phyloP scores from a whole-genome alignment of 2,797 vertebrate genomes.

The Falco naumanni region DNA sequence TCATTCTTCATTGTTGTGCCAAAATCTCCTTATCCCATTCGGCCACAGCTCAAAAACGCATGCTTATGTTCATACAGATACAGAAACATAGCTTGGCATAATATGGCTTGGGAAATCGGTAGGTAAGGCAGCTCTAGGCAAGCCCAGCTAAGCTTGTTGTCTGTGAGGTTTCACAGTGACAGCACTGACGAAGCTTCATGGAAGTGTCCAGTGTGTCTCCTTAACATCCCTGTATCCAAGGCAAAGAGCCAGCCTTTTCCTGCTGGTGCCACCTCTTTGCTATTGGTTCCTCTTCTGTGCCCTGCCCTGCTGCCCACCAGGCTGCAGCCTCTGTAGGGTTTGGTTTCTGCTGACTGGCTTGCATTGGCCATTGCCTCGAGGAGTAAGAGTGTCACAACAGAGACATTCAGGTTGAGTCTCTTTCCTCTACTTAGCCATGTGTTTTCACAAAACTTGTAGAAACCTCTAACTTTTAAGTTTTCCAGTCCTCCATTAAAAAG shows the following conservation, averaged over 20 bases:
- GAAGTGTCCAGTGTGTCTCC: neutral
- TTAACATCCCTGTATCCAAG: neutral
- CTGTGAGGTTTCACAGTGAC: neutral
- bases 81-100: neutral
- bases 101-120: neutral
- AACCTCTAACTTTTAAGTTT: neutral
- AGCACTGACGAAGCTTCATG: neutral
- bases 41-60: neutral
- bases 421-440: neutral
- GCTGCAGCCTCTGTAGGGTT: neutral
- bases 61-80: neutral
- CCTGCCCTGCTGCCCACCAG: neutral
- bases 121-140: neutral
- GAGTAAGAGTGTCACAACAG: neutral
- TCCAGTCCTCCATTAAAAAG: neutral
- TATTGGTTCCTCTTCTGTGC: neutral
- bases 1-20: neutral
- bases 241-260: neutral
- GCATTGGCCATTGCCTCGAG: neutral
- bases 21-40: slow-evolving; percentile 18
- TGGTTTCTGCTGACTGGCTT: neutral
- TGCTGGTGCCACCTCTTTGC: neutral
- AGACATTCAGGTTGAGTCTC: neutral
- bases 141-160: neutral
- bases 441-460: neutral